These are phyloP conservation scores for Isotomurus palustris DNA, from an alignment of 2,888 invertebrate genomes.

Conservation along the genomic window DNA sequence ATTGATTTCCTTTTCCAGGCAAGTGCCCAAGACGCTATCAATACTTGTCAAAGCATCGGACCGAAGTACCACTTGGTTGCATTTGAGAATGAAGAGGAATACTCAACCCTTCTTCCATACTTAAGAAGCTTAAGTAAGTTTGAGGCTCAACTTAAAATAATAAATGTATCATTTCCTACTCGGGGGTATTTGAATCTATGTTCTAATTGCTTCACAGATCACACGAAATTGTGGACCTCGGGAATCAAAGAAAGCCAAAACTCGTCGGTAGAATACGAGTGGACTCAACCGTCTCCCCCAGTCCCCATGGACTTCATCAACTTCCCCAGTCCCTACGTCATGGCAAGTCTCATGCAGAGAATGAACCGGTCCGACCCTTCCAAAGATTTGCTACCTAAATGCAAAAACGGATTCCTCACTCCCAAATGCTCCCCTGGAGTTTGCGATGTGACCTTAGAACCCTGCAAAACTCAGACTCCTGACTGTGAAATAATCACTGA, in stretches of 20 bases:
- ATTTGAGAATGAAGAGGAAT: slow-evolving; percentile 18
- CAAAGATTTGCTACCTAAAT: too few species aligned
- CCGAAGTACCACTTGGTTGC: slow-evolving; percentile 16
- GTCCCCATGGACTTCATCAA: slow-evolving; percentile 1
- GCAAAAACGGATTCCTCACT: slow-evolving; percentile 14
- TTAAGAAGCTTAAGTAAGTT: slow-evolving; percentile 9
- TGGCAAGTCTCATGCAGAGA: not conserved
- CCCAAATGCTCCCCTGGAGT: slow-evolving; percentile 21
- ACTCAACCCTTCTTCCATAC: slow-evolving; percentile 7
- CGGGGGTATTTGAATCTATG: not conserved
- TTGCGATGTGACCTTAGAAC: slow-evolving; percentile 17
- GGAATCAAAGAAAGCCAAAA: slow-evolving; percentile 10
- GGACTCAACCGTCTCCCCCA: slow-evolving; percentile 3
- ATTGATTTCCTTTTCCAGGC: slow-evolving; percentile 4
- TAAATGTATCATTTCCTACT: not conserved
- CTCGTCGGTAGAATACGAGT: not conserved
- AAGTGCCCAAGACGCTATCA: slow-evolving; percentile 1
- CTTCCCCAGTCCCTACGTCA: slow-evolving; percentile 1
- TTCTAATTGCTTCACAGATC: slow-evolving; percentile 4
- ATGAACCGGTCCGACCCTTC: too few species aligned
- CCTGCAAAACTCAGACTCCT: slow-evolving; percentile 21
- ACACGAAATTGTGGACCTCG: slow-evolving; percentile 14
- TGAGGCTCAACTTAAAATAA: not conserved
- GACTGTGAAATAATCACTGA: slow-evolving; percentile 9
- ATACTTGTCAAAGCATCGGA: slow-evolving; percentile 21